Conservation (phyloP, 1,140 invertebrate genomes). For the Parapsyche elsis region DNA sequence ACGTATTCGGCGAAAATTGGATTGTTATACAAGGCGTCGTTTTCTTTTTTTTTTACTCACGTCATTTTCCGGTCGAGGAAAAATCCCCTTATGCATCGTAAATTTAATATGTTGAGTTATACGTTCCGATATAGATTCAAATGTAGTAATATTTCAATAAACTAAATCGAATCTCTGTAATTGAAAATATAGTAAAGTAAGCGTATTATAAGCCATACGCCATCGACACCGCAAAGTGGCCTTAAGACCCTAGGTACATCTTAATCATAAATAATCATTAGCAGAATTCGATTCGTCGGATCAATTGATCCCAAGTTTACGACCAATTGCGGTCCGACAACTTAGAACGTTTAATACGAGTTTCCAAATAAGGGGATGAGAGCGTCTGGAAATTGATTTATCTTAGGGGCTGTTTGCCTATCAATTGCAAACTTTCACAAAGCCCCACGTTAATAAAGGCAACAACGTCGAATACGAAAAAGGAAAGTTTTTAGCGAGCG, state of each 20-base stretch:
- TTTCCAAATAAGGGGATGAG: slow-evolving; percentile 13
- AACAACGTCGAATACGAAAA: not conserved
- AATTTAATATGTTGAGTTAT: too few species aligned
- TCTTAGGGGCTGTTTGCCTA: slow-evolving; percentile 23
- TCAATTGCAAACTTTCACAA: slow-evolving; percentile 27
- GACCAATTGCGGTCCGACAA: slow-evolving; percentile 32
- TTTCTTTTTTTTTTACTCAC: too few species aligned
- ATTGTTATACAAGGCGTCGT: too few species aligned
- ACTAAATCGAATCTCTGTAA: not conserved
- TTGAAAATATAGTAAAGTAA: too few species aligned
- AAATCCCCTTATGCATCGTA: too few species aligned
- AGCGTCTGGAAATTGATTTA: slow-evolving; percentile 33
- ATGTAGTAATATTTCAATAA: not conserved
- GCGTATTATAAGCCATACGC: too few species aligned
- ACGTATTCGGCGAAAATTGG: too few species aligned
- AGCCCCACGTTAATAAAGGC: not conserved
- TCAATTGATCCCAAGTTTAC: slow-evolving; percentile 35
- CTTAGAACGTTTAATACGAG: slow-evolving; percentile 28
- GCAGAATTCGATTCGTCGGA: not conserved
- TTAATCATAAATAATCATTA: slow-evolving; percentile 24
- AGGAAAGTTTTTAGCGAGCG: not conserved
- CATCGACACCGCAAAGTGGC: too few species aligned
- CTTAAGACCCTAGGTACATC: not conserved
- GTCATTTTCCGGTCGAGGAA: too few species aligned
- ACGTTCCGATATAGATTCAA: too few species aligned